Evolutionary conservation across 1,140 invertebrate species (phyloP).

Genomic region (Maconellicoccus hirsutus): DNA sequence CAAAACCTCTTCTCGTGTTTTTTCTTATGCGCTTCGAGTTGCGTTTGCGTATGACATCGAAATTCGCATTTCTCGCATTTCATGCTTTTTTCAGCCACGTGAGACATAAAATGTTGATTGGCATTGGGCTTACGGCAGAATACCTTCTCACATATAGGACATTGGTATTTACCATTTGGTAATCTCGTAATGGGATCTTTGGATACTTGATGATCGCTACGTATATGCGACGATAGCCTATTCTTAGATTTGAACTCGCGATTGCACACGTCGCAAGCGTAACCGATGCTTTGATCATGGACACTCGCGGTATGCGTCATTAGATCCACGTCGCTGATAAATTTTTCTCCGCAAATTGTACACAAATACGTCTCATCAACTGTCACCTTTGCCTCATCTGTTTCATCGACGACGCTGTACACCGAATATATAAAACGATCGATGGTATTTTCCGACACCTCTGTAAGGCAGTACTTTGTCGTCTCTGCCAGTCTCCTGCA

Average conservation of each 20-base stretch:
- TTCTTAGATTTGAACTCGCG: slow-evolving; percentile 41
- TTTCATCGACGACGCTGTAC: background rate
- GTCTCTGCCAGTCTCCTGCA: background rate
- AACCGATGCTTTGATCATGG: slow-evolving; percentile 15
- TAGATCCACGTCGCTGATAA: background rate
- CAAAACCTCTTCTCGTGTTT: slow-evolving; percentile 26
- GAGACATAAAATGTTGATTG: slow-evolving; percentile 24
- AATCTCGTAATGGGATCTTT: background rate
- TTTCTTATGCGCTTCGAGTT: slow-evolving; percentile 26
- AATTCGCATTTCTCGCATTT: slow-evolving; percentile 7
- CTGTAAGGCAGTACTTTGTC: background rate
- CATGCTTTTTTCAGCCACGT: slow-evolving; percentile 23
- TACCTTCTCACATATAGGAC: slow-evolving; percentile 23
- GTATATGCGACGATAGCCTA: slow-evolving; percentile 23
- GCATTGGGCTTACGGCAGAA: slow-evolving; percentile 24
- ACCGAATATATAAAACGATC: background rate
- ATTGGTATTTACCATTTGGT: background rate
- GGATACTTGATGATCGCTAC: background rate
- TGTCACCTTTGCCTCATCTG: background rate
- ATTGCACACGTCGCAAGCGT: slow-evolving; percentile 39
- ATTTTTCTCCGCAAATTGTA: background rate
- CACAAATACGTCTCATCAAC: background rate
- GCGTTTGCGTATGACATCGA: slow-evolving; percentile 24
- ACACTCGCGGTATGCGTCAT: background rate
- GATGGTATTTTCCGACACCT: background rate